These are phyloP conservation scores for Turritopsis dohrnii DNA, from an alignment of 30 jellyfish, hydroid and myxozoan genomes.

Conservation along the genomic window DNA sequence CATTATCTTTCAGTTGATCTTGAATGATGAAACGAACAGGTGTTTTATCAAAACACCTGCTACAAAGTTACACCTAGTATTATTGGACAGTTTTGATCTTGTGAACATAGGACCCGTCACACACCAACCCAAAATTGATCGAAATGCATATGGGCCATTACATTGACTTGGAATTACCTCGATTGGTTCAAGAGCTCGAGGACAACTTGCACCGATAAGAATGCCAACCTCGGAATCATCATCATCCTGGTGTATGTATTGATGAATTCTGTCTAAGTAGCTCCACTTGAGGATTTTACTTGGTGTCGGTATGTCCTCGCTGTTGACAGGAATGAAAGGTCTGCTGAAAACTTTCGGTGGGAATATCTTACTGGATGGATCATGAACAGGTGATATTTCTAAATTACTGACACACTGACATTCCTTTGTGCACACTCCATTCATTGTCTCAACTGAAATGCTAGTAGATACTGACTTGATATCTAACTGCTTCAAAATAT, in stretches of 20 bases:
- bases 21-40: conserved; percentile 14
- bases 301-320: not conserved
- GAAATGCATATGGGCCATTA: not conserved
- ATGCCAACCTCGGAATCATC: not conserved
- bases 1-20: conserved; percentile 4
- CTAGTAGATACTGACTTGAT: not conserved
- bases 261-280: not conserved
- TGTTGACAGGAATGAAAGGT: not conserved
- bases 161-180: not conserved
- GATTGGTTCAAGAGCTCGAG: not conserved
- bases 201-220: not conserved
- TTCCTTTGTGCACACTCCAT: not conserved
- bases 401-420: not conserved
- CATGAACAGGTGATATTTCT: not conserved
- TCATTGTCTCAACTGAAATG: not conserved
- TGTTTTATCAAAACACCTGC: not conserved
- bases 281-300: not conserved
- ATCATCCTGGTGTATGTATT: not conserved
- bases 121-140: not conserved
- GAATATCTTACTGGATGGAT: not conserved
- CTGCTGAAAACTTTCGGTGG: conserved; percentile 9
- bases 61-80: not conserved
- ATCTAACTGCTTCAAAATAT: not conserved
- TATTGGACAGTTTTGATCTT: not conserved
- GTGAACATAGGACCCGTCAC: not conserved